A percentile compares a stretch with the other conserved stretches of the same genome.
Conservation (phyloP, 2,888 invertebrate genomes). For the Miltochrista miniata region DNA sequence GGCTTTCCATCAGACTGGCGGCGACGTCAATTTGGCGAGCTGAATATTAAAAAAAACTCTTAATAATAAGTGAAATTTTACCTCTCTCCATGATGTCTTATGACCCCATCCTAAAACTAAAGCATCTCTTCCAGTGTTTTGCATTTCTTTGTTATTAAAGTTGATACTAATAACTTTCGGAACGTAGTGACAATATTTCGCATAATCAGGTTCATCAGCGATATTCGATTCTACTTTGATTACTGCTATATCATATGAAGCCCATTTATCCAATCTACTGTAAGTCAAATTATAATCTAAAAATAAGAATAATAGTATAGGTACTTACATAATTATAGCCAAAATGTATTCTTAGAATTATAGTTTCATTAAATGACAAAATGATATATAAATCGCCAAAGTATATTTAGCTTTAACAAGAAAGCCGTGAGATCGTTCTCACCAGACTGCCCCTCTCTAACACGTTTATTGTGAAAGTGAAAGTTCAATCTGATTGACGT, state of each 20-base stretch:
- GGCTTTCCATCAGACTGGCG: too few relatives aligned
- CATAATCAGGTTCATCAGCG: not conserved
- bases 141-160: not conserved
- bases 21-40: too few relatives aligned
- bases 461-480: too few relatives aligned
- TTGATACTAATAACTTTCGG: not conserved
- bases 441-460: too few relatives aligned
- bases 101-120: slow-evolving; percentile 4
- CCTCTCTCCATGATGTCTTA: not conserved
- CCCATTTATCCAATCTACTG: not conserved
- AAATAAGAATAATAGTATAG: not conserved
- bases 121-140: not conserved
- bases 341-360: too few relatives aligned
- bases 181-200: not conserved
- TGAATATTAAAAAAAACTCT: too few relatives aligned
- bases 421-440: too few relatives aligned
- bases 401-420: too few relatives aligned
- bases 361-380: too few relatives aligned
- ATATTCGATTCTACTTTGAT: not conserved
- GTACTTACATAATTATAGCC: too few relatives aligned
- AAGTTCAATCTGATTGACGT: too few relatives aligned
- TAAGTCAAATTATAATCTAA: not conserved
- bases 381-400: too few relatives aligned
- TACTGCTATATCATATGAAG: slow-evolving; percentile 1
- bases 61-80: not conserved